Evolutionary conservation across 2,113 vertebrate genomes (phyloP).

Genomic region (Ibidorhyncha struthersii): DNA sequence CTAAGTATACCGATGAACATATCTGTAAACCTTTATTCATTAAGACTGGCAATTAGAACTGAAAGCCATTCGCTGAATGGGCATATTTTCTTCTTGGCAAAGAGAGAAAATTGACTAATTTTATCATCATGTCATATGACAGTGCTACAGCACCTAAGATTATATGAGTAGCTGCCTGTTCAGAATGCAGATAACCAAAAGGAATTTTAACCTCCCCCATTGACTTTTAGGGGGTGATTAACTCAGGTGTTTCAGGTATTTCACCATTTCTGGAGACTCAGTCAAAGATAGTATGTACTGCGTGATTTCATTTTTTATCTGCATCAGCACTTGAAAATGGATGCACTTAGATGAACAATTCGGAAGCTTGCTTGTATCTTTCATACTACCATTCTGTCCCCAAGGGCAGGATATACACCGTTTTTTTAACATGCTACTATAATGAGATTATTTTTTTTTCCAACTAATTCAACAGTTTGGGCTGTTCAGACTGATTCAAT

Average conservation of each 20-base stretch:
- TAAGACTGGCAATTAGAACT: neutral
- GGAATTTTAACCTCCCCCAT: neutral
- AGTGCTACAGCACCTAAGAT: neutral
- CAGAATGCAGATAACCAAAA: neutral
- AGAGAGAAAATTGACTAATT: neutral
- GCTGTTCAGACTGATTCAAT: neutral
- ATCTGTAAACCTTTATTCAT: neutral
- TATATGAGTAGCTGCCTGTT: neutral
- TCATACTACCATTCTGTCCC: neutral
- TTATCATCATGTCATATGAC: neutral
- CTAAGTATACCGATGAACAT: neutral
- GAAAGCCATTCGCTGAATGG: neutral
- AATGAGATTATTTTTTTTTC: neutral
- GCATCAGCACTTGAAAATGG: neutral
- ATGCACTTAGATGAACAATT: neutral
- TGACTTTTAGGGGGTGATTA: neutral
- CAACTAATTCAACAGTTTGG: neutral
- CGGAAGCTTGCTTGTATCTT: neutral
- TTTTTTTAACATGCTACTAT: neutral
- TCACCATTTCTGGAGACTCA: neutral
- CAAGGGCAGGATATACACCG: neutral
- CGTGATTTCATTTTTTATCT: neutral
- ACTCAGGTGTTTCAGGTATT: neutral
- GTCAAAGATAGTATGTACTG: neutral
- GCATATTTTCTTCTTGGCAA: neutral